These are phyloP conservation scores for Drosophila dives DNA, from an alignment of 2,888 invertebrate genomes.

Conservation along the genomic window DNA sequence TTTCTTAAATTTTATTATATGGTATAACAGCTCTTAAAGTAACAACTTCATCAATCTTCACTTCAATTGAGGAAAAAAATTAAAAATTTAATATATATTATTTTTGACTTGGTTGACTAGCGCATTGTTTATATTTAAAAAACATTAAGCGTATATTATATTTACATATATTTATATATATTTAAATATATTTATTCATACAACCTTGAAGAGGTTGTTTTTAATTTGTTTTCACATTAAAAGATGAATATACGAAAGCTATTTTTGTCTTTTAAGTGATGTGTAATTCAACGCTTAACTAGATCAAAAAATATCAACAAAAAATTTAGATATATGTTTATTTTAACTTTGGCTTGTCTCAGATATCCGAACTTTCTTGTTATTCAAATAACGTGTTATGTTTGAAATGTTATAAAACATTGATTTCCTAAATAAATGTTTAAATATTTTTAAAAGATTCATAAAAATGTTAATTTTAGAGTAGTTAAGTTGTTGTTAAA, in stretches of 20 bases:
- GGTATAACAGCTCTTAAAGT: constrained; percentile 17
- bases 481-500: too few relatives aligned
- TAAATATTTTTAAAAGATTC: neutral
- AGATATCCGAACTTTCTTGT: neutral
- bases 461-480: neutral
- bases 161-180: neutral
- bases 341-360: neutral
- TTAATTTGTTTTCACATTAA: neutral
- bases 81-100: neutral
- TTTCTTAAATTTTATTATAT: constrained; percentile 22
- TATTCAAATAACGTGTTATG: neutral
- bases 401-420: neutral
- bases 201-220: neutral
- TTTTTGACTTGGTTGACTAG: neutral
- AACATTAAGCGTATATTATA: neutral
- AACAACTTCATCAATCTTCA: constrained; percentile 25
- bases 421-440: neutral
- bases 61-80: constrained; percentile 10
- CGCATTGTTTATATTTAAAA: neutral
- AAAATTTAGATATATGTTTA: neutral
- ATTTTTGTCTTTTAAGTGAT: neutral
- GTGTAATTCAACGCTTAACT: neutral
- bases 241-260: neutral
- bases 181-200: neutral
- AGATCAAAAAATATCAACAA: neutral